Evolutionary conservation across 2,888 invertebrate species (phyloP).

Genomic region (Chymomyza procnemis): DNA sequence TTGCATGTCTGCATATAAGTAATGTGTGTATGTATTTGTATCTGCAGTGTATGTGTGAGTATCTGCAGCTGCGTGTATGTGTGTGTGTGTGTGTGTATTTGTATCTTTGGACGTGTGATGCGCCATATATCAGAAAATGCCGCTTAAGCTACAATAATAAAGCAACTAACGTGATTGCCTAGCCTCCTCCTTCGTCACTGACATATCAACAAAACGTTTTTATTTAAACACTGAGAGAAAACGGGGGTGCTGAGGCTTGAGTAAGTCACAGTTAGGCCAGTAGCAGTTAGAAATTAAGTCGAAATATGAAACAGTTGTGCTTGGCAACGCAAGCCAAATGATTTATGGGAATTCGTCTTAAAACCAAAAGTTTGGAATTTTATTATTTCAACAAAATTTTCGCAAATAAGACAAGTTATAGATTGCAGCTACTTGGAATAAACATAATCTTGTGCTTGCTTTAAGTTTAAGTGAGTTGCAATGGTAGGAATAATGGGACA

Average conservation of each 20-base stretch:
- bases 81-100: not conserved
- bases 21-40: not conserved
- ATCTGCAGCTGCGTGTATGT: not conserved
- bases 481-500: too few species aligned
- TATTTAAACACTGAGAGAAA: not conserved
- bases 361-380: too few species aligned
- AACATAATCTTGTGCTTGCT: too few species aligned
- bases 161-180: constrained; percentile 18
- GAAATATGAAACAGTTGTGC: too few species aligned
- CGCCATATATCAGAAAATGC: constrained; percentile 20
- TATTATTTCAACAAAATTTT: too few species aligned
- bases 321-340: too few species aligned
- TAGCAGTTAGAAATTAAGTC: too few species aligned
- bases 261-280: not conserved
- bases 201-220: not conserved
- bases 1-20: not conserved
- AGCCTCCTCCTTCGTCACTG: not conserved
- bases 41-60: not conserved
- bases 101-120: not conserved
- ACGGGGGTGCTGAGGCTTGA: not conserved
- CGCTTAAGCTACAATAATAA: constrained; percentile 57
- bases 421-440: too few species aligned
- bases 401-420: too few species aligned
- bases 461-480: too few species aligned
- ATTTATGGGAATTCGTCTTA: too few species aligned